A percentile compares a stretch with the other conserved stretches of the same genome.
phyloP scores from a whole-genome alignment of 2,888 invertebrate genomes.

The Scaptomyza tumidula region DNA sequence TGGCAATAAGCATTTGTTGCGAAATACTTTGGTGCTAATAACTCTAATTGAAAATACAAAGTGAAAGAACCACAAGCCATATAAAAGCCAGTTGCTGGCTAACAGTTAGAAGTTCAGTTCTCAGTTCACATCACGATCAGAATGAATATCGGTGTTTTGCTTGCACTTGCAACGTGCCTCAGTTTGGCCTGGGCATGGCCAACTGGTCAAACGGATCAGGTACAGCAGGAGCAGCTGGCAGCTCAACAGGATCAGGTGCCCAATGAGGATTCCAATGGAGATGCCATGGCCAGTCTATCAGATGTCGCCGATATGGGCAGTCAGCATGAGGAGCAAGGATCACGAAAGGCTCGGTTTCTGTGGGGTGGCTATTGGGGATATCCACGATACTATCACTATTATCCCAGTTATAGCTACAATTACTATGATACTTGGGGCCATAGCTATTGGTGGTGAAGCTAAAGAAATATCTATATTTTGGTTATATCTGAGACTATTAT shows the following conservation, averaged over 20 bases:
- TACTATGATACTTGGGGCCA: slow-evolving; percentile 43
- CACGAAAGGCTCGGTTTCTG: slow-evolving; percentile 46
- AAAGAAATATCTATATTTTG: no score
- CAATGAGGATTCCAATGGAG: background rate
- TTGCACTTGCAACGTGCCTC: slow-evolving; percentile 16
- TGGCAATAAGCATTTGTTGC: slow-evolving; percentile 4
- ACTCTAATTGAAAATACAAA: slow-evolving; percentile 39
- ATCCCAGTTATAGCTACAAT: slow-evolving; percentile 8
- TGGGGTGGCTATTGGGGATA: slow-evolving; percentile 27
- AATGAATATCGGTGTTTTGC: slow-evolving; percentile 45
- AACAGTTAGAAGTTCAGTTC: background rate
- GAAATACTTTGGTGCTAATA: slow-evolving; percentile 35
- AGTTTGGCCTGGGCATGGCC: slow-evolving; percentile 28
- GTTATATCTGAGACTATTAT: no score
- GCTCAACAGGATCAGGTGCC: background rate
- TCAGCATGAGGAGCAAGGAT: slow-evolving; percentile 44
- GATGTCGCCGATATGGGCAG: slow-evolving; percentile 59
- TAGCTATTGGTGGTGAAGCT: slow-evolving; percentile 38
- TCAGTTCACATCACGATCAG: slow-evolving; percentile 20
- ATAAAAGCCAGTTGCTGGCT: slow-evolving; percentile 44
- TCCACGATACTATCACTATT: slow-evolving; percentile 1
- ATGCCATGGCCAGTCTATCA: slow-evolving; percentile 15
- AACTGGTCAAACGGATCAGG: slow-evolving; percentile 10
- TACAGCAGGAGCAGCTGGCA: background rate
- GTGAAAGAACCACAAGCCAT: slow-evolving; percentile 24